A percentile compares a stretch with the other conserved stretches of the same genome.
These are phyloP conservation scores for Phalacrocorax aristotelis DNA, from an alignment of 2,113 vertebrate genomes.

Conservation along the genomic window DNA sequence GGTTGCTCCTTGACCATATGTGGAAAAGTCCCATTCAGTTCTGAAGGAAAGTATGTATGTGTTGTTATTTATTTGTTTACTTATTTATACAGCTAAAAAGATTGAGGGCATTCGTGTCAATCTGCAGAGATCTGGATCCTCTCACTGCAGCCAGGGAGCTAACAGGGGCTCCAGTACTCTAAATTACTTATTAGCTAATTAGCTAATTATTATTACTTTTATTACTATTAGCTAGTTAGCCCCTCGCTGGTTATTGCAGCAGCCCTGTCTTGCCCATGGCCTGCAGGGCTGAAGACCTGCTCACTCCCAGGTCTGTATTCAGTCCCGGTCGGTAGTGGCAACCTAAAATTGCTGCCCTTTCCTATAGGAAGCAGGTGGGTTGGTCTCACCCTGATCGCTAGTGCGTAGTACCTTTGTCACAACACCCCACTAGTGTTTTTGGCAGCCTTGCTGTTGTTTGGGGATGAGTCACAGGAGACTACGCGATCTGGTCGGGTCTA, in stretches of 20 bases:
- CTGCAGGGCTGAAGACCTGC: background rate
- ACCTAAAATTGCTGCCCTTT: background rate
- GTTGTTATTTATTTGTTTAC: background rate
- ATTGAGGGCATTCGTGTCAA: background rate
- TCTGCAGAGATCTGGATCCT: background rate
- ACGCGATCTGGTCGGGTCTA: background rate
- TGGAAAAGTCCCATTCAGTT: background rate
- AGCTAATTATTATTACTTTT: background rate
- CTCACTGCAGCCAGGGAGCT: background rate
- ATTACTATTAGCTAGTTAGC: background rate
- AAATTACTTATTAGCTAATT: background rate
- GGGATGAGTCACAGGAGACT: constrained; percentile 30
- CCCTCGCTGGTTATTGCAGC: background rate
- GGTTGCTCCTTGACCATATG: background rate
- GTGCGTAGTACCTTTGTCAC: background rate
- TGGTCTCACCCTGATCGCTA: background rate
- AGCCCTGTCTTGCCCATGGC: background rate
- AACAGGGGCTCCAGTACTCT: background rate
- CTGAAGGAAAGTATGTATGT: background rate
- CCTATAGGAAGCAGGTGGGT: background rate
- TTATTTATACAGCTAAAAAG: background rate
- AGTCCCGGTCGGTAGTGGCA: background rate
- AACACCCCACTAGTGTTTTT: background rate
- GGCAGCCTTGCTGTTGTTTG: background rate
- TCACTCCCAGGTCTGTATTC: background rate